phyloP scores from a whole-genome alignment of 2,888 invertebrate species.

The Oasisia sp. region DNA sequence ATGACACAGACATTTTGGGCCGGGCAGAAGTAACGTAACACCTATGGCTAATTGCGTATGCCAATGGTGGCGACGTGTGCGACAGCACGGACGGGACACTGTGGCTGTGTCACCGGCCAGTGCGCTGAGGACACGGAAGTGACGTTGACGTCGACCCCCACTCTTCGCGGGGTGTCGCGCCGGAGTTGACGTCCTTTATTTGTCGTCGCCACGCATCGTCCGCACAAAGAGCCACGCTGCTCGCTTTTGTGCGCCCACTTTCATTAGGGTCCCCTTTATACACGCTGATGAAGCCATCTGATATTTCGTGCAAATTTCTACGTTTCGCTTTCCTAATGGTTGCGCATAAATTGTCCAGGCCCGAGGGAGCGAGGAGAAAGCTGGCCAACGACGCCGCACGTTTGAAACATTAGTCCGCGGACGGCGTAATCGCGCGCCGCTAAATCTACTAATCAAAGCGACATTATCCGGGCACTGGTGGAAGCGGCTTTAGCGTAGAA shows the following conservation, averaged over 20 bases:
- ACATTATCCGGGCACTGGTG: neutral
- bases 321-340: constrained; percentile 6
- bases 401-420: neutral
- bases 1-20: neutral
- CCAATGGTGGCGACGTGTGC: neutral
- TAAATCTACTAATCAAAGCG: neutral
- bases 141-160: neutral
- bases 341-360: neutral
- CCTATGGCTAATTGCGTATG: neutral
- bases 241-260: neutral
- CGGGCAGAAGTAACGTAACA: neutral
- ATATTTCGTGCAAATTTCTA: neutral
- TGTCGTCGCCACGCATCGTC: neutral
- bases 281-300: neutral
- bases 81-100: neutral
- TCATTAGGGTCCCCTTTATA: neutral
- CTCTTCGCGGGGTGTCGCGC: neutral
- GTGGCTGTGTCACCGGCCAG: neutral
- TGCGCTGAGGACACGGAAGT: neutral
- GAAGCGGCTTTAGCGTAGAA: neutral
- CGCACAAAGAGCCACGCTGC: neutral
- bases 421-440: neutral
- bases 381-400: neutral
- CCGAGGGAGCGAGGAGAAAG: neutral
- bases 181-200: neutral